Base-by-base conservation (phyloP, 1,140 invertebrate genomes). In the Nasonia giraulti region DNA sequence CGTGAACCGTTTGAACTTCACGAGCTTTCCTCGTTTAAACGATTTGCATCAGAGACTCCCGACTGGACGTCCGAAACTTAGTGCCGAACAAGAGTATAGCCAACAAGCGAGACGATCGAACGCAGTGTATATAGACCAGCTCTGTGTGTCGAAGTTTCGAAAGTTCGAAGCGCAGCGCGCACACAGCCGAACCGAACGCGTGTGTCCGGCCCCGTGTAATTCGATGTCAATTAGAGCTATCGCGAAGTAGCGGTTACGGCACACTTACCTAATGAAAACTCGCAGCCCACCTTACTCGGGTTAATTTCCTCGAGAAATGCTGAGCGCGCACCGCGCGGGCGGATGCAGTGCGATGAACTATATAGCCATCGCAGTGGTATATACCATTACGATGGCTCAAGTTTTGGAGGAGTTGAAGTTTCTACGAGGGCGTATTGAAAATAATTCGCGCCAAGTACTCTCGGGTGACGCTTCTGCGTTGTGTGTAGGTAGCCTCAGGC, bases 251-350 rank as follows among this genome's bases (percentile, higher is more conserved):
- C 73, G 73, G 37, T 71, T 71, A 71, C 23, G 73, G 20, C 20
- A n/a, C 73, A 75, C 73, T 75, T 44, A 75, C 44, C 47, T 77
- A 77, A 77, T 77, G 75, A 77, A 77, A 77, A 77, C 44, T 77
- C 75, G 8, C 40, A 10, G n/a, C 20, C 40, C 74, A 10, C 40
- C 23, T 33, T 7, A 1, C 74, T 8, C 17, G 33, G 31, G 75
- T 50, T 77, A 50, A 77, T 50, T 77, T 31, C 8, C 23, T 77
- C 47, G 75, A 55, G 74, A 47, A 50, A 5, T 74, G 71, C 33
- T 7, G 31, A 74, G 71, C 7, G 23, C 31, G 7, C 40, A 55
- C 17, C 12, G 50, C 12, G 10, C 11, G 11, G 11, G 0, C 17
- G 5, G 37, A 14, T 14, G 5, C 68, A 33, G 7, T 71, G 69